Conservation (phyloP, 2,888 invertebrate genomes). For the Tetheella fluctuosa region DNA sequence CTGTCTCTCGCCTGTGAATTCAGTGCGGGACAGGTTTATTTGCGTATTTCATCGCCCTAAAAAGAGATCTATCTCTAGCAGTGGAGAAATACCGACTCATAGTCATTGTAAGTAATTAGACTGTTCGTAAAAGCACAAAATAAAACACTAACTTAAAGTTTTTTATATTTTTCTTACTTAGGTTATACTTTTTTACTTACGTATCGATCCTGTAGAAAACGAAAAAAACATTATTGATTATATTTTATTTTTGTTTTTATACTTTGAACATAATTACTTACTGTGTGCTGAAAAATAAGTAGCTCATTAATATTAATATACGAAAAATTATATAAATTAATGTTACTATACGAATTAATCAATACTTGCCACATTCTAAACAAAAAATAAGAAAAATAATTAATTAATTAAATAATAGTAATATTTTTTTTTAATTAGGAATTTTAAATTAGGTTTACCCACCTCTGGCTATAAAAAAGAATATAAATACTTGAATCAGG, state of each 20-base stretch:
- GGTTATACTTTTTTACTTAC: not conserved
- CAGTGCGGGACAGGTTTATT: no score
- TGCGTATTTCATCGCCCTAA: no score
- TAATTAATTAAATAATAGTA: not conserved
- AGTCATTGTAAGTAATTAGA: no score
- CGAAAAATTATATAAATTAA: not conserved
- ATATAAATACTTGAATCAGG: no score
- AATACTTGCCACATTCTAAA: not conserved
- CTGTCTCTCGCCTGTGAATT: no score
- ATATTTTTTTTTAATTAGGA: no score
- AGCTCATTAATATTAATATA: not conserved
- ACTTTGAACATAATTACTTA: not conserved
- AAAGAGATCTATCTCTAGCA: no score
- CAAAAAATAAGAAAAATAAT: not conserved
- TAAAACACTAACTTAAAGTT: no score
- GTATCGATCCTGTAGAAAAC: slow-evolving; percentile 3
- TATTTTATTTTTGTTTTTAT: not conserved
- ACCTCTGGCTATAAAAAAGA: not conserved
- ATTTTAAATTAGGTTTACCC: not conserved
- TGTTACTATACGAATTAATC: not conserved
- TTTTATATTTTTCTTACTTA: not conserved
- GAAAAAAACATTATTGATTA: not conserved
- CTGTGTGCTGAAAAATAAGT: not conserved
- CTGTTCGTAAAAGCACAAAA: no score
- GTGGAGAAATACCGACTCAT: no score